Evolutionary conservation across 2,113 vertebrate genomes (phyloP), one percentile per base, ranked within the genome.

Genomic region (Zapus hudsonius): DNA sequence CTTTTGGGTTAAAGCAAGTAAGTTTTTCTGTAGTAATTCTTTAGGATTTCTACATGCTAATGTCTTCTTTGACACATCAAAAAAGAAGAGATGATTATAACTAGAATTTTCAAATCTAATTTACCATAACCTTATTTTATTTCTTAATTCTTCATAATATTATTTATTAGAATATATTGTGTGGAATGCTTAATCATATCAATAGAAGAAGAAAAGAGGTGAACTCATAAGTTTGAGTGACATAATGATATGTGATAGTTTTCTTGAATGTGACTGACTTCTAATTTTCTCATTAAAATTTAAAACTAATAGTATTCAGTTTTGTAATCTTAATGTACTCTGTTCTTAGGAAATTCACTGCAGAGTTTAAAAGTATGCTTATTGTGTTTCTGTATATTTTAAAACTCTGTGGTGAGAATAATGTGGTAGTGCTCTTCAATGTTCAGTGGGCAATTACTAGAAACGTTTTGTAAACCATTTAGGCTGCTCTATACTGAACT

Each of bases 121-220:
- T 92, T 72, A 33, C 7, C 33, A 75, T 31, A 66, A 25, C 86
- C 76, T 33, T 59, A 61, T 91, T 92, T 67, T 33, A 89, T 92
- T 72, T 47, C 5, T 40, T 42, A 66, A 55, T 76, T 91, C 12
- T 92, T 95, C 5, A 13, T 27, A 93, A 25, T 73, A 57, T 5
- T 83, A 15, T 61, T 92, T 87, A 59, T 22, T 57, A 17, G 22
- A 31, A 27, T 11, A 81, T 33, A 31, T n/a, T 67, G 81, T 78
- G 8, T 23, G 55, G 76, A 87, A 67, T 44, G 31, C 7, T 85
- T 87, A 61, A 89, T 87, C 19, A n/a, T 42, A n/a, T 59, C 11
- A 76, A 12, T 6, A 69, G 44, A 80, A 55, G n/a, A 11, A 42
- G 38, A 11, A 57, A 74, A 86, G 40, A 80, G 5, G 47, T 15